These are phyloP conservation scores for Hypotaenidia okinawae DNA, from an alignment of 2,797 vertebrate genomes.

Conservation along the genomic window DNA sequence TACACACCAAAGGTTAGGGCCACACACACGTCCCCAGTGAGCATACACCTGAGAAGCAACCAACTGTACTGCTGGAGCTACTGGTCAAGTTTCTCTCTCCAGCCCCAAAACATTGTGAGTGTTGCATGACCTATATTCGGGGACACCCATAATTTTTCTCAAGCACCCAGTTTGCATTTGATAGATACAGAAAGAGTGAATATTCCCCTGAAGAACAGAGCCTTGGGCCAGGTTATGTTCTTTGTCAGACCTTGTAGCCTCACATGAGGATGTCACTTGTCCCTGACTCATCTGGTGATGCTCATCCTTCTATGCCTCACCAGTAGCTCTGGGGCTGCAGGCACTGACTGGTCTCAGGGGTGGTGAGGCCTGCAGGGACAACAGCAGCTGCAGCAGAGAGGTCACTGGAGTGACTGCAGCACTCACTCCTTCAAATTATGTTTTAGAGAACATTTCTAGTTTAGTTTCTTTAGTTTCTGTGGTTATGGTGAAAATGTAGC, in stretches of 20 bases:
- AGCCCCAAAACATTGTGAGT: neutral
- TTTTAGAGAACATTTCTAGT: neutral
- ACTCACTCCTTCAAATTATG: neutral
- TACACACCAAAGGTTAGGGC: accelerated
- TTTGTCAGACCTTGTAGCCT: neutral
- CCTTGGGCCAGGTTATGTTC: neutral
- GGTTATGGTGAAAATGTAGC: neutral
- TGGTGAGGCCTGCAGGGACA: neutral
- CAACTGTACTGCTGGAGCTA: neutral
- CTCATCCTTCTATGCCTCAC: neutral
- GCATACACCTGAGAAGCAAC: neutral
- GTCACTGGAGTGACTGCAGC: neutral
- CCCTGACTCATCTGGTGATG: neutral
- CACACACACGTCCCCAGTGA: neutral
- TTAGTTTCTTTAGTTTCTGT: neutral
- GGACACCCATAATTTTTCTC: neutral
- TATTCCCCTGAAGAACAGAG: neutral
- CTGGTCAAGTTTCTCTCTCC: neutral
- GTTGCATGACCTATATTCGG: neutral
- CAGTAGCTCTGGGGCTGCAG: neutral
- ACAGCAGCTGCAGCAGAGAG: neutral
- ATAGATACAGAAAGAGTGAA: neutral
- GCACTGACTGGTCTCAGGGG: neutral
- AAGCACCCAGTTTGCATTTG: neutral
- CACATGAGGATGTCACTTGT: neutral